Conservation (phyloP, 2,797 vertebrate genomes). For the Falco naumanni region DNA sequence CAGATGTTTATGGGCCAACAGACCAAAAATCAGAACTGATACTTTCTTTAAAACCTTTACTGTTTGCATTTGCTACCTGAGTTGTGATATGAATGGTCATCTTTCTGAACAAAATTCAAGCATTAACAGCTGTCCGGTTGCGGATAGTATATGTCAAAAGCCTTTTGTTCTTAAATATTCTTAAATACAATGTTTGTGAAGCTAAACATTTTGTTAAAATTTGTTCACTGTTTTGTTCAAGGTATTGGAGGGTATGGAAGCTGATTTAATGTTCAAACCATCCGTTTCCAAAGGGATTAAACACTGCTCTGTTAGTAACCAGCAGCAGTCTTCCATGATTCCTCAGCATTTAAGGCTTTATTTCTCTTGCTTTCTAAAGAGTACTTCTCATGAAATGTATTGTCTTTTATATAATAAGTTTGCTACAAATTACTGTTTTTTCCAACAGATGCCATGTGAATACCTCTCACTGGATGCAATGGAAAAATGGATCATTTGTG, state of each 20-base stretch:
- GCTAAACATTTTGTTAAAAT: not conserved
- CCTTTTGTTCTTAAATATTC: not conserved
- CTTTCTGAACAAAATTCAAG: not conserved
- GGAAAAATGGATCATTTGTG: slow-evolving; percentile 99
- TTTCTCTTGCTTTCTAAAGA: not conserved
- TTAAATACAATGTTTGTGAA: not conserved
- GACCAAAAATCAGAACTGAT: not conserved
- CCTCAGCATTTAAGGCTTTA: not conserved
- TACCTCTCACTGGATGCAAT: slow-evolving; percentile 96
- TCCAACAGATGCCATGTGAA: slow-evolving; percentile 96
- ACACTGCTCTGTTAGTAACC: not conserved
- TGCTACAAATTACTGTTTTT: slow-evolving; percentile 35
- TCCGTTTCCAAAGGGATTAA: not conserved
- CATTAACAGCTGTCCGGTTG: not conserved
- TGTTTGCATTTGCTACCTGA: not conserved
- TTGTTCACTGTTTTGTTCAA: not conserved
- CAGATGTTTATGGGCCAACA: not conserved
- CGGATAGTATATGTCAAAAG: not conserved
- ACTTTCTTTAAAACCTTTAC: not conserved
- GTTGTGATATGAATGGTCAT: not conserved
- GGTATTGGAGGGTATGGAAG: not conserved
- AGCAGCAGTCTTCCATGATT: not conserved
- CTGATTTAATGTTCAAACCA: not conserved
- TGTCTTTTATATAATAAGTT: not conserved
- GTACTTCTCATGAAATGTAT: not conserved